Conservation (phyloP, 1,140 invertebrate genomes). For the Drosophila pandora region DNA sequence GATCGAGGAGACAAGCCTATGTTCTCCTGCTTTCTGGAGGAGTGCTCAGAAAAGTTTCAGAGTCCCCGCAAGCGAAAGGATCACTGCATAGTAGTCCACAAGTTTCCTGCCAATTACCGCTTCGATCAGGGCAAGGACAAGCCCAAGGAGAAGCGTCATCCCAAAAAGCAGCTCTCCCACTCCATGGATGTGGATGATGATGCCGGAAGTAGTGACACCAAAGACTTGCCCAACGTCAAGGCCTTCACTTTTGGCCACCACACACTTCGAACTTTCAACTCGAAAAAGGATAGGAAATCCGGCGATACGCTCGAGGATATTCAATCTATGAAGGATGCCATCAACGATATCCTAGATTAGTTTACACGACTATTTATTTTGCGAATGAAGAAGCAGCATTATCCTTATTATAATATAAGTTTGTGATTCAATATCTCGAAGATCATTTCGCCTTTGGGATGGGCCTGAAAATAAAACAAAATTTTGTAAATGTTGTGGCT, state of each 20-base stretch:
- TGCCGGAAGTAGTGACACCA: not conserved
- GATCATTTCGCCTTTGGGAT: slow-evolving; percentile 71
- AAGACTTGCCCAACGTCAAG: slow-evolving; percentile 33
- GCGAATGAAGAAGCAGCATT: slow-evolving; percentile 51
- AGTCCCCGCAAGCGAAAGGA: slow-evolving; percentile 85
- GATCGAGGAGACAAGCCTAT: slow-evolving; percentile 86
- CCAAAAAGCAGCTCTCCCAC: not conserved
- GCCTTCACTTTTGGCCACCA: slow-evolving; percentile 49
- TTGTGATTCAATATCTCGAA: slow-evolving; percentile 44
- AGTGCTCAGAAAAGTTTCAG: slow-evolving; percentile 86
- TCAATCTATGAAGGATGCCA: slow-evolving; percentile 53
- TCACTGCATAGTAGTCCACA: slow-evolving; percentile 87
- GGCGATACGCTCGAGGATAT: slow-evolving; percentile 46
- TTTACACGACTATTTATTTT: slow-evolving; percentile 65
- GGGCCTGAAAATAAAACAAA: slow-evolving; percentile 56
- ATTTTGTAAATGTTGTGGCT: slow-evolving; percentile 17
- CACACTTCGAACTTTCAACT: slow-evolving; percentile 48
- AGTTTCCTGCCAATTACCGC: slow-evolving; percentile 88
- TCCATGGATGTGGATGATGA: slow-evolving; percentile 59
- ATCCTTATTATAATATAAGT: slow-evolving; percentile 40
- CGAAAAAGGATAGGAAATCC: slow-evolving; percentile 1
- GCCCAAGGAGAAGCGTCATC: slow-evolving; percentile 24
- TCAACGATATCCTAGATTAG: slow-evolving; percentile 54
- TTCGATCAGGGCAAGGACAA: slow-evolving; percentile 83
- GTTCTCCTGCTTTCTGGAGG: slow-evolving; percentile 87